Evolutionary conservation across 2,888 invertebrate genomes (phyloP), one percentile per base, ranked within the genome.

Genomic region (Xanthia icteritia): DNA sequence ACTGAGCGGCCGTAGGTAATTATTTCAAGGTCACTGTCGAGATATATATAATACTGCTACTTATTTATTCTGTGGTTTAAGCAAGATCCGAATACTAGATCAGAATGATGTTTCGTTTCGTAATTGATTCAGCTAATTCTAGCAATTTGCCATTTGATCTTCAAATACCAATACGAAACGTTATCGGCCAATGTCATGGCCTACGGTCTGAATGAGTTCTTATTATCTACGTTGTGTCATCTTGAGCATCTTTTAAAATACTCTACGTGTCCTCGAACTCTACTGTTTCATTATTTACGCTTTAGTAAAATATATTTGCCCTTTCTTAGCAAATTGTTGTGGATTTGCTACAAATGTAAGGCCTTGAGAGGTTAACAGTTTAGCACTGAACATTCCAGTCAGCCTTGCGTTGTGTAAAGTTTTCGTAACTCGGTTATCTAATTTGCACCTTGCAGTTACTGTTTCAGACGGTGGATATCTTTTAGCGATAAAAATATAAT

Each of bases 371-470:
- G 51, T 71, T 45, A 45, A 15, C 51, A 51, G 51, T 51, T 51
- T 79, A 69, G 71, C 64, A 42, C 65, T 85, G 58, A 85, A 66
- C 36, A 77, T 54, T 85, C 69, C 72, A 72, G 81, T 31, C 45
- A 69, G 76, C 73, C 48, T 79, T 74, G 72, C 39, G 58, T 86
- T 86, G 76, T 79, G 76, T 86, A 83, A 83, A 39, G 39, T 70
- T 86, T 76, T 80, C 68, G 56, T 72, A 80, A 71, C 31, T 80
- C n/a, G 9, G 77, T 84, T 85, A 85, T 80, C 85, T 86, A 84
- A 84, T 86, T 81, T 71, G 70, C 86, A 84, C 81, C 74, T 80
- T 84, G 69, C 84, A 70, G 58, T 64, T 69, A 60, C 66, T 54
- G 70, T 66, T 77, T 64, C 45, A 67, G 66, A 64, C 63, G 23